phyloP scores from a whole-genome alignment of 2,113 vertebrate genomes.

The Bufo gargarizans region DNA sequence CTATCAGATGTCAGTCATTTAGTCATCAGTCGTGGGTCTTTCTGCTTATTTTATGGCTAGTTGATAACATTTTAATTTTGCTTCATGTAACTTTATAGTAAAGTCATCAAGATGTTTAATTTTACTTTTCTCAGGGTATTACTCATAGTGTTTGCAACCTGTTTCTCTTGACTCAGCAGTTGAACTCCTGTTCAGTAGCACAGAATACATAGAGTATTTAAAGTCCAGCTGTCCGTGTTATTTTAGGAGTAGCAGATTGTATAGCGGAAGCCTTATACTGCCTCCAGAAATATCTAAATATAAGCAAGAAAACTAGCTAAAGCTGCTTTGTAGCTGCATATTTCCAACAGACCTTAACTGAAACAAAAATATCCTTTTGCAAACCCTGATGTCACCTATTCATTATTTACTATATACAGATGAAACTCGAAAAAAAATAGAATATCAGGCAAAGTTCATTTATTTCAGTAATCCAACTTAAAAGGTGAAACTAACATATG shows the following conservation, averaged over 20 bases:
- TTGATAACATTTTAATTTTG: background rate
- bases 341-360: background rate
- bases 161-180: slow-evolving; percentile 41
- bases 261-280: slow-evolving; percentile 51
- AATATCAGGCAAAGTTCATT: no score
- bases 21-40: background rate
- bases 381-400: background rate
- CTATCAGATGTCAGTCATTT: background rate
- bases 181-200: slow-evolving; percentile 49
- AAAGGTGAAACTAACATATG: no score
- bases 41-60: background rate
- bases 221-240: slow-evolving; percentile 59
- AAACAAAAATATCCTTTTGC: background rate
- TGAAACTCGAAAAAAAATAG: no score
- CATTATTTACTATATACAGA: no score
- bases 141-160: slow-evolving; percentile 23
- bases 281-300: slow-evolving; percentile 51
- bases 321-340: background rate
- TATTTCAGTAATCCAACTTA: no score
- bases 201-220: slow-evolving; percentile 52
- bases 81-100: background rate
- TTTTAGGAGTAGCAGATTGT: slow-evolving; percentile 58
- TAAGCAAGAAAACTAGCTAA: slow-evolving; percentile 27
- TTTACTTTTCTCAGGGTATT: slow-evolving; percentile 16
- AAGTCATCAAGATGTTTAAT: background rate